Evolutionary conservation across 2,113 vertebrate genomes (phyloP).

Genomic region (Pheucticus melanocephalus): DNA sequence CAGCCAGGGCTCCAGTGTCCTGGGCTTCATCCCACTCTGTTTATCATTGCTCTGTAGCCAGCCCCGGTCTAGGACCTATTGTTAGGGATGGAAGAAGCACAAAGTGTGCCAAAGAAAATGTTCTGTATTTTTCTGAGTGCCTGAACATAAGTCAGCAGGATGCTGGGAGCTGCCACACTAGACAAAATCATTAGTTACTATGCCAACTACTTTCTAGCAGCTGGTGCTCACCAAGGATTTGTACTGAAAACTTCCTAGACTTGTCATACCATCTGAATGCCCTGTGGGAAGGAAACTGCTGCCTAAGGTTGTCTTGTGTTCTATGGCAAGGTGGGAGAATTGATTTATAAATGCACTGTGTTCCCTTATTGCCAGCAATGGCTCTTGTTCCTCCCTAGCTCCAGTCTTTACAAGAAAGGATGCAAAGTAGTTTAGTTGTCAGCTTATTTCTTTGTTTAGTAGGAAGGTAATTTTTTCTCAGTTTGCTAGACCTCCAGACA

Average conservation of each 20-base stretch:
- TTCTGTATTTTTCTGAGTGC: conserved; percentile 40
- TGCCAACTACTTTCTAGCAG: conserved; percentile 26
- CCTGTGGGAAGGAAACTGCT: neutral
- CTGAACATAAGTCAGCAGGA: conserved; percentile 49
- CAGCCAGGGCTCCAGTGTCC: conserved; percentile 47
- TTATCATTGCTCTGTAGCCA: conserved; percentile 48
- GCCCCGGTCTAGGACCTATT: conserved; percentile 30
- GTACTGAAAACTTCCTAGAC: neutral
- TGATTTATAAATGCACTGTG: neutral
- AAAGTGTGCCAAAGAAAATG: conserved; percentile 43
- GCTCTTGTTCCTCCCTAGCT: neutral
- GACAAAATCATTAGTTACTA: conserved; percentile 5
- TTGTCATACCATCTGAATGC: neutral
- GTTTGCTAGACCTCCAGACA: neutral
- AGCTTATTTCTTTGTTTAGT: neutral
- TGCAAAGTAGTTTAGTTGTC: neutral
- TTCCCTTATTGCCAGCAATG: neutral
- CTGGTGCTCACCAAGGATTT: neutral
- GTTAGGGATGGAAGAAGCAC: conserved; percentile 36
- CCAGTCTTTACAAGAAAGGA: neutral
- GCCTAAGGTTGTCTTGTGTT: neutral
- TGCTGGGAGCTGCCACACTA: conserved; percentile 16
- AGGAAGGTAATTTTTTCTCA: neutral
- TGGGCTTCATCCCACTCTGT: conserved; percentile 25
- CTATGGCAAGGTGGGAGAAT: neutral